phyloP scores from a whole-genome alignment of 2,113 vertebrate species.

The Neotragus moschatus region DNA sequence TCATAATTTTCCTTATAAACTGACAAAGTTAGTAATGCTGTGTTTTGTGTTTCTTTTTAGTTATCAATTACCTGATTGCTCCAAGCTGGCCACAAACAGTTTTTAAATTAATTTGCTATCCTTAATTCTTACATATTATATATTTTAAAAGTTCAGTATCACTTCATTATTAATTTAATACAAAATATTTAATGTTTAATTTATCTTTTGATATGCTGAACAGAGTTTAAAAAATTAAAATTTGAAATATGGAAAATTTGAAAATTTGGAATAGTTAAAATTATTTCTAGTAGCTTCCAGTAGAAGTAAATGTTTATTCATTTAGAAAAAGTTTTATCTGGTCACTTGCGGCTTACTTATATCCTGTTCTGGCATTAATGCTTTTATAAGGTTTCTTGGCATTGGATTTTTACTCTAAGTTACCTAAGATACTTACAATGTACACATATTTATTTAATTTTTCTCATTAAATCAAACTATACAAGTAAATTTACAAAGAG shows the following conservation, averaged over 20 bases:
- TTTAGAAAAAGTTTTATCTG: neutral
- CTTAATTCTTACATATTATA: neutral
- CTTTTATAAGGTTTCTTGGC: neutral
- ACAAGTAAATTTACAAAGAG: neutral
- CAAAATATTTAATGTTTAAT: neutral
- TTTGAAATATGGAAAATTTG: neutral
- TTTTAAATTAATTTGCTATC: neutral
- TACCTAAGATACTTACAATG: neutral
- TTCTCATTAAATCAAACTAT: neutral
- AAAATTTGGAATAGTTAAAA: neutral
- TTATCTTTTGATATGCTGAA: neutral
- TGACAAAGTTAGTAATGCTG: neutral
- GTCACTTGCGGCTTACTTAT: neutral
- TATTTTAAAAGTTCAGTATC: neutral
- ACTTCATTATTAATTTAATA: neutral
- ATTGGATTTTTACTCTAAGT: neutral
- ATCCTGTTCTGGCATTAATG: neutral
- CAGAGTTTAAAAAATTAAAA: neutral
- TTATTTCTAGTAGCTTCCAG: neutral
- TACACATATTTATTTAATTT: neutral
- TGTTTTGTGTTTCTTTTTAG: neutral
- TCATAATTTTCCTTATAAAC: neutral
- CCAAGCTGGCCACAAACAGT: neutral
- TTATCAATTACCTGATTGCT: neutral
- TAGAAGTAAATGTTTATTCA: neutral